Conservation (phyloP, 2,113 vertebrate species). For the Alosa alosa region DNA sequence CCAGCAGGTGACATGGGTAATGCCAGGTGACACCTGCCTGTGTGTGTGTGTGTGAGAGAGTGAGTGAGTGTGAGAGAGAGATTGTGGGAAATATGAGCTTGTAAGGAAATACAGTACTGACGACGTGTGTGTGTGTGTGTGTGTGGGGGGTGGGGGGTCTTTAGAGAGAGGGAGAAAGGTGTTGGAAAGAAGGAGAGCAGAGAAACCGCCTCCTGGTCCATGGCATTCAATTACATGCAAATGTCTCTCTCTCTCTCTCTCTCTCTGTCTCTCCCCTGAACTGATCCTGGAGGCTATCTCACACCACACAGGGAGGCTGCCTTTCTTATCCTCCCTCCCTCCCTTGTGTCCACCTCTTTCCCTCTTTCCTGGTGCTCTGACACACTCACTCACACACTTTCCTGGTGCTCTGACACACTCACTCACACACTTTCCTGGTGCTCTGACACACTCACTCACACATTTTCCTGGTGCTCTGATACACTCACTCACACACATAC, state of each 20-base stretch:
- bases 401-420: no score
- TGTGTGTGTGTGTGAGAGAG: neutral
- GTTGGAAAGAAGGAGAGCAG: neutral
- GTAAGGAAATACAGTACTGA: no score
- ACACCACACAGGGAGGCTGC: neutral
- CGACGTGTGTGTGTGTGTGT: neutral
- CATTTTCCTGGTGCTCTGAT: neutral
- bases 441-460: neutral
- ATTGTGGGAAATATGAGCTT: neutral
- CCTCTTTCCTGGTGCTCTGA: neutral
- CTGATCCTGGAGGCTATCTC: neutral
- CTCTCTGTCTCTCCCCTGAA: neutral
- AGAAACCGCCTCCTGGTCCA: neutral
- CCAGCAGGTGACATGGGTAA: neutral
- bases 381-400: no score
- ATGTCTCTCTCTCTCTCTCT: constrained; percentile 4
- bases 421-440: neutral
- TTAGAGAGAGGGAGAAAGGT: constrained; percentile 10
- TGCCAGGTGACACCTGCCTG: constrained; percentile 30
- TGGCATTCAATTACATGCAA: constrained; percentile 42
- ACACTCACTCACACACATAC: neutral
- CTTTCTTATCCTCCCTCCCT: neutral
- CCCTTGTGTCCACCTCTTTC: neutral
- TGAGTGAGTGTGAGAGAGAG: neutral
- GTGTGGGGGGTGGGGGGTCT: neutral